Conservation (phyloP, 23 tunicate species). For the Clavelina lepadiformis region DNA sequence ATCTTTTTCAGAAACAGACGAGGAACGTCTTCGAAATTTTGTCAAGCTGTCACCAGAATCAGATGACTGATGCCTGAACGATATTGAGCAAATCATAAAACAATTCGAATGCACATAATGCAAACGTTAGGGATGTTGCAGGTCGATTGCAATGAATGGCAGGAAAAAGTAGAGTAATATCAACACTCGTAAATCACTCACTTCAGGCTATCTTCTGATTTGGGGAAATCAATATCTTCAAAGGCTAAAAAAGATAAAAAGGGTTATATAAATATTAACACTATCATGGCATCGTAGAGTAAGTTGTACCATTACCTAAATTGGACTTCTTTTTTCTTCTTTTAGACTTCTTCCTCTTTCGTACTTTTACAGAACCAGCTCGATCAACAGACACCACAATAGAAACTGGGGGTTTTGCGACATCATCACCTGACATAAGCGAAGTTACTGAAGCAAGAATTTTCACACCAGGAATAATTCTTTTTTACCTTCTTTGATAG, state of each 20-base stretch:
- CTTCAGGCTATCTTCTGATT: constrained; percentile 30
- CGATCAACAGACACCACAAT: constrained; percentile 46
- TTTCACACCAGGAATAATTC: not conserved
- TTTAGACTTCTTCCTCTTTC: constrained; percentile 58
- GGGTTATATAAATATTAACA: not conserved
- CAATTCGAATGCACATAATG: not conserved
- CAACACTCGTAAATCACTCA: not conserved
- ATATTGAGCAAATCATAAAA: not conserved
- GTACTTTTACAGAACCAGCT: constrained; percentile 52
- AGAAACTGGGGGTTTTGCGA: no score
- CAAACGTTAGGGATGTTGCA: no score
- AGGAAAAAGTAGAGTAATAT: not conserved
- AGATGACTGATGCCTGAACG: constrained; percentile 10
- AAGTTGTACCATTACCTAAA: constrained; percentile 9
- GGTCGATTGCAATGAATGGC: no score
- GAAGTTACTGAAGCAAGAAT: not conserved
- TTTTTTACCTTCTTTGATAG: constrained; percentile 5
- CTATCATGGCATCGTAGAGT: not conserved
- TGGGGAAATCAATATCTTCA: constrained; percentile 4
- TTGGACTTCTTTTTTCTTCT: constrained; percentile 46
- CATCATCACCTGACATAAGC: no score
- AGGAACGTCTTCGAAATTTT: constrained; percentile 42
- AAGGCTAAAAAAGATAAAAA: constrained; percentile 8
- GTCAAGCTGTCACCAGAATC: constrained; percentile 14
- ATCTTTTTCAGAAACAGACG: constrained; percentile 30